A percentile compares a stretch with the other conserved stretches of the same genome.
Evolutionary conservation across 2,797 vertebrate genomes (phyloP).

Genomic region (Micromesistius poutassou): DNA sequence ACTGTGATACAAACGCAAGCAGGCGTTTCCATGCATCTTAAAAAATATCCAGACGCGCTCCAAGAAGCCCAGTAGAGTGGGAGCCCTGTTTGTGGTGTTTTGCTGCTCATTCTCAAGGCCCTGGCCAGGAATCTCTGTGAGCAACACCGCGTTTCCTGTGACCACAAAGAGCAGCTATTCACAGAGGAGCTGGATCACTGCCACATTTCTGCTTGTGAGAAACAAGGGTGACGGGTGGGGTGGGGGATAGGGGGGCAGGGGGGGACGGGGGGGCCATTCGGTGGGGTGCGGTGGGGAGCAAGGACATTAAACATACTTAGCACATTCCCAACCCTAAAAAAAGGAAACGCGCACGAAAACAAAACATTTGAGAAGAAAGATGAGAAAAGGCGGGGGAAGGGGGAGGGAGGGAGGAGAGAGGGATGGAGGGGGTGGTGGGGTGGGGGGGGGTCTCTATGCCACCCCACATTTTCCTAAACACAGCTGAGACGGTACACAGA

Average conservation of each 20-base stretch:
- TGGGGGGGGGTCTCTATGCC: constrained; percentile 45
- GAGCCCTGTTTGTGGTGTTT: constrained; percentile 31
- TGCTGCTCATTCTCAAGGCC: constrained; percentile 12
- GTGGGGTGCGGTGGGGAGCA: neutral
- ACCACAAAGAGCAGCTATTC: constrained; percentile 73
- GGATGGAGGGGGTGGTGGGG: constrained; percentile 30
- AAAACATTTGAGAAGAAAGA: neutral
- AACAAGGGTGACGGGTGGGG: neutral
- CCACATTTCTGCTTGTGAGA: constrained; percentile 14
- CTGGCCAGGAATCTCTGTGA: constrained; percentile 41
- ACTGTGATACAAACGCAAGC: no score
- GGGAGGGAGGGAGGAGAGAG: no score
- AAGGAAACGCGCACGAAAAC: constrained; percentile 2
- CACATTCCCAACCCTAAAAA: constrained; percentile 23
- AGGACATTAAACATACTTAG: constrained; percentile 14
- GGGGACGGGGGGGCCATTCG: neutral
- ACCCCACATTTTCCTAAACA: constrained; percentile 54
- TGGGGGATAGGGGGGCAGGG: neutral
- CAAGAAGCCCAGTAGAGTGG: neutral
- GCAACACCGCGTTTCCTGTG: constrained; percentile 65
- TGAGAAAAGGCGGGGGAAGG: neutral
- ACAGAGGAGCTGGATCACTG: constrained; percentile 46
- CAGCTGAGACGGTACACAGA: constrained; percentile 39
- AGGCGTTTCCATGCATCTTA: neutral
- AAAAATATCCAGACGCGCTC: neutral